These are phyloP conservation scores for Drosophila bifasciata DNA, from an alignment of 1,140 invertebrate genomes.

Conservation along the genomic window DNA sequence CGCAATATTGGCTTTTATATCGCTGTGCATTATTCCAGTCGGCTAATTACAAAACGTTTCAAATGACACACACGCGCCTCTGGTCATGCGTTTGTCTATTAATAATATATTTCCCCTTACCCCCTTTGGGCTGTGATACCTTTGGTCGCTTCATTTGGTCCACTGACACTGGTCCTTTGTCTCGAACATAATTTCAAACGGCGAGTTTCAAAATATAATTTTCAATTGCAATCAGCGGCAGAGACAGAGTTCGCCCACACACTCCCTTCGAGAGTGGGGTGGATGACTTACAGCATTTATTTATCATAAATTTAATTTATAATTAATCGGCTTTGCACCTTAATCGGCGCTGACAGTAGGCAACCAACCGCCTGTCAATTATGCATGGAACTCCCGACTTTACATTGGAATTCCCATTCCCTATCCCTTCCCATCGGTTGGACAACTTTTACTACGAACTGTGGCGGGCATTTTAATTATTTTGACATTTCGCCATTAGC, in stretches of 20 bases:
- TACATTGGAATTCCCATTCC: slow-evolving; percentile 23
- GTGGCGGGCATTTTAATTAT: slow-evolving; percentile 71
- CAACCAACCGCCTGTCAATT: slow-evolving; percentile 77
- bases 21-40: slow-evolving; percentile 31
- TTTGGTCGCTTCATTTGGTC: slow-evolving; percentile 51
- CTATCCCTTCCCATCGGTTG: slow-evolving; percentile 11
- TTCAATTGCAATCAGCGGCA: no score
- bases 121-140: slow-evolving; percentile 34
- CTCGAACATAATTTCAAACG: no score
- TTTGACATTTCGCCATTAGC: slow-evolving; percentile 81
- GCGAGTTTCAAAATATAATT: no score
- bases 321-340: slow-evolving; percentile 70
- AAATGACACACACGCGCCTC: slow-evolving; percentile 18
- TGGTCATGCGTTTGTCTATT: slow-evolving; percentile 48
- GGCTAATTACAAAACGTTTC: slow-evolving; percentile 65
- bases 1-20: slow-evolving; percentile 7
- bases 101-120: slow-evolving; percentile 64
- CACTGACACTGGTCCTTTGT: slow-evolving; percentile 12
- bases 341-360: slow-evolving; percentile 72
- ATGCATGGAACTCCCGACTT: slow-evolving; percentile 36
- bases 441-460: slow-evolving; percentile 29
- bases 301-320: slow-evolving; percentile 68
- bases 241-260: no score
- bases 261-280: no score
- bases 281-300: slow-evolving; percentile 49